Evolutionary conservation across 1,140 invertebrate species (phyloP).

Genomic region (Aphelinus atriplicis): DNA sequence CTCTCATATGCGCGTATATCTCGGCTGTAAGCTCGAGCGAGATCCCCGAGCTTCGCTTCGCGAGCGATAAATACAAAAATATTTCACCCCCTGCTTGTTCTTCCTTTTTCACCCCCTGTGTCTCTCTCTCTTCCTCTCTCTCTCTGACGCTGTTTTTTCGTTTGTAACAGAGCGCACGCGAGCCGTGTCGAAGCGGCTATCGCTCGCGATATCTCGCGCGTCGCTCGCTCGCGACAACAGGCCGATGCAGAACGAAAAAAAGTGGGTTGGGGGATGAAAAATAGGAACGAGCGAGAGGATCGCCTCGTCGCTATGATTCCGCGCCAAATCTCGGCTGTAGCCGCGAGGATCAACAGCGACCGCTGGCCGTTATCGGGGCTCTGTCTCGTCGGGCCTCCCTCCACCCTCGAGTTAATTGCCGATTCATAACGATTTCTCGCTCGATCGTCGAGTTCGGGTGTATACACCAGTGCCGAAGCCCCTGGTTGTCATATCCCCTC

Average conservation of each 20-base stretch:
- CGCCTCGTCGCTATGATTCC: constrained; percentile 12
- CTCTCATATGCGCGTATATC: constrained; percentile 41
- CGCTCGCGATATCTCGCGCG: not conserved
- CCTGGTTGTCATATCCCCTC: too few species aligned
- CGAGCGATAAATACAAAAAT: constrained; percentile 48
- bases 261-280: not conserved
- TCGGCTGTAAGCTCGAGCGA: constrained; percentile 40
- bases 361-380: constrained; percentile 7
- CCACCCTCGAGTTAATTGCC: constrained; percentile 8
- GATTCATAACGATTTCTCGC: constrained; percentile 37
- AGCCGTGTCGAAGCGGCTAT: not conserved
- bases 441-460: too few species aligned
- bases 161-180: not conserved
- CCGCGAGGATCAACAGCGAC: constrained; percentile 23
- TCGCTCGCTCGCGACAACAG: not conserved
- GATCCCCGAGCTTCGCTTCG: constrained; percentile 28
- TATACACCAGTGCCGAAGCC: too few species aligned
- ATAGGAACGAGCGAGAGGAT: not conserved
- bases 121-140: constrained; percentile 1
- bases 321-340: constrained; percentile 20
- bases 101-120: not conserved
- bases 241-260: not conserved
- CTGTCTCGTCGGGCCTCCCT: too few species aligned
- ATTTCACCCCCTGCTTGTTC: constrained; percentile 32
- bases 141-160: constrained; percentile 1